These are phyloP conservation scores for Erpetoichthys calabaricus DNA, from an alignment of 2,797 vertebrate species.

Conservation along the genomic window DNA sequence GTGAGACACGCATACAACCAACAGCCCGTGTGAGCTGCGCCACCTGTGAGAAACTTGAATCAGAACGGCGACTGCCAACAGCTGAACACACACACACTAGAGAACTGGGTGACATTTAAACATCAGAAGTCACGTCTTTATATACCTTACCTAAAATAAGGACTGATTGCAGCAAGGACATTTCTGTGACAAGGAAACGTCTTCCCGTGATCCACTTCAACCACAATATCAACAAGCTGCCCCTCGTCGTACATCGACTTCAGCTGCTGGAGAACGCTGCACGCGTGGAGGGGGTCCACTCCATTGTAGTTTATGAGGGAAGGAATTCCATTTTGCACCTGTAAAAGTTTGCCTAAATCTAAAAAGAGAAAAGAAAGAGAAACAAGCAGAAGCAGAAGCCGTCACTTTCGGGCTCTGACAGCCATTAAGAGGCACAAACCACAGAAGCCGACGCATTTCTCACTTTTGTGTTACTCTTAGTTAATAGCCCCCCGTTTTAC, in stretches of 20 bases:
- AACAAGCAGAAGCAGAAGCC: too few species aligned
- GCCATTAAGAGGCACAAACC: too few species aligned
- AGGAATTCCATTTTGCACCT: slow-evolving; percentile 81
- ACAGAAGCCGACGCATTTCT: too few species aligned
- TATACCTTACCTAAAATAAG: slow-evolving; percentile 83
- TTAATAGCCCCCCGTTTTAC: too few species aligned
- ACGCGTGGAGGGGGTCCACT: slow-evolving; percentile 88
- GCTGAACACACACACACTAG: background rate
- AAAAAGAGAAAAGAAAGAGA: slow-evolving; percentile 15
- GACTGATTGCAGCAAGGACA: slow-evolving; percentile 96
- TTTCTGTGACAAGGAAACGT: slow-evolving; percentile 95
- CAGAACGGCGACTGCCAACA: background rate
- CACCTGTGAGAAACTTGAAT: too few species aligned
- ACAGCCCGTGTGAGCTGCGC: too few species aligned
- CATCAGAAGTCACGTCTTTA: background rate
- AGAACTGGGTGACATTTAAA: background rate
- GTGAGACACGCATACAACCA: too few species aligned
- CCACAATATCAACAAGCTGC: slow-evolving; percentile 92
- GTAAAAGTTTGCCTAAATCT: slow-evolving; percentile 92
- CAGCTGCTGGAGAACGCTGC: slow-evolving; percentile 91
- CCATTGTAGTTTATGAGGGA: slow-evolving; percentile 68
- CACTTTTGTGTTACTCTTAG: too few species aligned
- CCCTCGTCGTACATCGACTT: slow-evolving; percentile 93
- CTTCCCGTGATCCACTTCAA: slow-evolving; percentile 94
- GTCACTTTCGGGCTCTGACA: too few species aligned